phyloP scores from a whole-genome alignment of 2,113 vertebrate species.

The Microtus montanus region DNA sequence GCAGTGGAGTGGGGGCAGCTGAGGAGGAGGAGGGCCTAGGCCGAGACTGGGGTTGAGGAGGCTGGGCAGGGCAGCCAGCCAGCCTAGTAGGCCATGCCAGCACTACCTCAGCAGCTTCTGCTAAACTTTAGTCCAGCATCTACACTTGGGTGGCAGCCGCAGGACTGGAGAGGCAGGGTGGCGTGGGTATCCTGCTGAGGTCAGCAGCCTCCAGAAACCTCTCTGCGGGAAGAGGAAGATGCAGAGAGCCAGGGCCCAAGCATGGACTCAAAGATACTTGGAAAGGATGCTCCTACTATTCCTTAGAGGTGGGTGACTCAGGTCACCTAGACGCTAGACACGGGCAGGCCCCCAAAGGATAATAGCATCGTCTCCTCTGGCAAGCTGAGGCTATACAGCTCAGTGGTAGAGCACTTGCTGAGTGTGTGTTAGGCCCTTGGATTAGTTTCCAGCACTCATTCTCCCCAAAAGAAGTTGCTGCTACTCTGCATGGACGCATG shows the following conservation, averaged over 20 bases:
- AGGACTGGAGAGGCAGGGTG: background rate
- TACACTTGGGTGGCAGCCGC: conserved; percentile 5
- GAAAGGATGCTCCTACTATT: background rate
- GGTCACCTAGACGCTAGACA: background rate
- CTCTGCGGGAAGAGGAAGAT: background rate
- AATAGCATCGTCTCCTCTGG: background rate
- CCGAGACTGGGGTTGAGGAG: conserved; percentile 38
- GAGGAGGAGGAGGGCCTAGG: conserved; percentile 34
- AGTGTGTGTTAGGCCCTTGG: background rate
- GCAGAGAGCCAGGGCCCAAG: background rate
- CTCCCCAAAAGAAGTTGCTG: background rate
- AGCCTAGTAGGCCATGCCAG: conserved; percentile 40
- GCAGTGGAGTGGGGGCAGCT: background rate
- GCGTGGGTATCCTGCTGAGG: conserved; percentile 21
- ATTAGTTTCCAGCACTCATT: background rate
- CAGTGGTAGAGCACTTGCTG: background rate
- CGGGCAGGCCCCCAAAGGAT: background rate
- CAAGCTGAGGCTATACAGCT: no score
- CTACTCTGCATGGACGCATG: background rate
- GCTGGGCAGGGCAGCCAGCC: conserved; percentile 58
- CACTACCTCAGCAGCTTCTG: conserved; percentile 77
- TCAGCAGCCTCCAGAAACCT: conserved; percentile 63
- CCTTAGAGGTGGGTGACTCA: background rate
- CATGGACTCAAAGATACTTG: background rate
- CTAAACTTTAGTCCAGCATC: conserved; percentile 50